phyloP scores from a whole-genome alignment of 2,888 invertebrate species.

The Notodonta dromedarius region DNA sequence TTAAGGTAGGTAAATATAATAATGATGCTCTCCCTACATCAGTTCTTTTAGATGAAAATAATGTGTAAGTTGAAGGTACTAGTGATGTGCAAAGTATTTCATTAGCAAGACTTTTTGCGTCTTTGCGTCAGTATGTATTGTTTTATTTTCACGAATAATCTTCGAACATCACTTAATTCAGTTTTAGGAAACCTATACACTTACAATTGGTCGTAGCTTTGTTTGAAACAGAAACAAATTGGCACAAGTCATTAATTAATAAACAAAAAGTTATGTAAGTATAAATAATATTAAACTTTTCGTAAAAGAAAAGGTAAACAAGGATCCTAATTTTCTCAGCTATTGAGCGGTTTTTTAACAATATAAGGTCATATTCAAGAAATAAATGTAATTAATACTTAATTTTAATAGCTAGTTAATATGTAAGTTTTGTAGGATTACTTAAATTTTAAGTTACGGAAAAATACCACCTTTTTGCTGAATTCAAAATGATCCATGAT shows the following conservation, averaged over 20 bases:
- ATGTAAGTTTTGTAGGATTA: slow-evolving; percentile 20
- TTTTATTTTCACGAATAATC: not conserved
- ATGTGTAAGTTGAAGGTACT: slow-evolving; percentile 28
- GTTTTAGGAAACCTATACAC: slow-evolving; percentile 32
- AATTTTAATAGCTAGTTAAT: slow-evolving; percentile 41
- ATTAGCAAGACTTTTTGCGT: slow-evolving; percentile 23
- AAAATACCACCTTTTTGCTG: slow-evolving; percentile 21
- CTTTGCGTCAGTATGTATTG: slow-evolving; percentile 3
- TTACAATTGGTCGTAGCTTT: slow-evolving; percentile 50
- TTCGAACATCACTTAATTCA: slow-evolving; percentile 42
- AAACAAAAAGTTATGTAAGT: slow-evolving; percentile 32
- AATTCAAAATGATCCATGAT: not conserved
- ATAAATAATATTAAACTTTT: slow-evolving; percentile 31
- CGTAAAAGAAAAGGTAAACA: slow-evolving; percentile 27
- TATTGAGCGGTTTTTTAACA: slow-evolving; percentile 49
- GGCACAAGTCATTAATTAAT: slow-evolving; percentile 55
- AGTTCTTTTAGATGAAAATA: slow-evolving; percentile 58
- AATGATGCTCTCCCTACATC: slow-evolving; percentile 61
- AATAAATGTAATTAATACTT: slow-evolving; percentile 49
- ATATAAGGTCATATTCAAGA: slow-evolving; percentile 42
- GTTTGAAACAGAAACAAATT: slow-evolving; percentile 47
- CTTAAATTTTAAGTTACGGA: slow-evolving; percentile 26
- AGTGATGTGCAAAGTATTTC: slow-evolving; percentile 39
- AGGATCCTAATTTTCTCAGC: slow-evolving; percentile 39
- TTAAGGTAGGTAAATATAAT: slow-evolving; percentile 48